These are phyloP conservation scores for Homalodisca vitripennis DNA, from an alignment of 1,140 invertebrate species.

Conservation along the genomic window DNA sequence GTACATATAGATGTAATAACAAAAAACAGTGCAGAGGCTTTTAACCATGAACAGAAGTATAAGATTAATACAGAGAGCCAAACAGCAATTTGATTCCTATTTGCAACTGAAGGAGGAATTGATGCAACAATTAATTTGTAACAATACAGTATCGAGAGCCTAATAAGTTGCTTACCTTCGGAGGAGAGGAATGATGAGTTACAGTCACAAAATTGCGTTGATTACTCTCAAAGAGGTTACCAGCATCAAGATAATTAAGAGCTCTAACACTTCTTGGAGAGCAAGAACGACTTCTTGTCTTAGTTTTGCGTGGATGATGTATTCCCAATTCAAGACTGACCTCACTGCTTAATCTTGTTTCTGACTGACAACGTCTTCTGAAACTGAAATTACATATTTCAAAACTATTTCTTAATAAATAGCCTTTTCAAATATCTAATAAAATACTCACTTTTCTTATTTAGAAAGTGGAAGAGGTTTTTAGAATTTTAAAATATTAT, in stretches of 20 bases:
- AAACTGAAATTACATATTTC: neutral
- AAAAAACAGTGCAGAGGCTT: too few species aligned
- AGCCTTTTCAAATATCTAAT: neutral
- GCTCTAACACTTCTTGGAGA: constrained; percentile 6
- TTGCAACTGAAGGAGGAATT: too few species aligned
- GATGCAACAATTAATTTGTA: too few species aligned
- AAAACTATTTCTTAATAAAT: neutral
- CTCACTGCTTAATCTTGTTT: neutral
- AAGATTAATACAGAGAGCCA: too few species aligned
- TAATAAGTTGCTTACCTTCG: neutral
- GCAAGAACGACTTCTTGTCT: constrained; percentile 1
- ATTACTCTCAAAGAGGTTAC: constrained; percentile 15
- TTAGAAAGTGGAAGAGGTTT: too few species aligned
- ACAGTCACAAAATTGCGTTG: neutral
- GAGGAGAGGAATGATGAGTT: neutral
- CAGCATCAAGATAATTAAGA: neutral
- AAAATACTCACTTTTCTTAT: too few species aligned
- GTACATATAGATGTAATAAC: too few species aligned
- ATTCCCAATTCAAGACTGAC: neutral
- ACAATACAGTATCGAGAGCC: too few species aligned
- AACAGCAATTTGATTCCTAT: too few species aligned
- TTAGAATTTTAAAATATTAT: too few species aligned
- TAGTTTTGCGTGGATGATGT: neutral
- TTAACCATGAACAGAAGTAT: too few species aligned
- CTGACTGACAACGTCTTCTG: neutral